phyloP scores from a whole-genome alignment of 2,797 vertebrate species.

The Pipistrellus pygmaeus region DNA sequence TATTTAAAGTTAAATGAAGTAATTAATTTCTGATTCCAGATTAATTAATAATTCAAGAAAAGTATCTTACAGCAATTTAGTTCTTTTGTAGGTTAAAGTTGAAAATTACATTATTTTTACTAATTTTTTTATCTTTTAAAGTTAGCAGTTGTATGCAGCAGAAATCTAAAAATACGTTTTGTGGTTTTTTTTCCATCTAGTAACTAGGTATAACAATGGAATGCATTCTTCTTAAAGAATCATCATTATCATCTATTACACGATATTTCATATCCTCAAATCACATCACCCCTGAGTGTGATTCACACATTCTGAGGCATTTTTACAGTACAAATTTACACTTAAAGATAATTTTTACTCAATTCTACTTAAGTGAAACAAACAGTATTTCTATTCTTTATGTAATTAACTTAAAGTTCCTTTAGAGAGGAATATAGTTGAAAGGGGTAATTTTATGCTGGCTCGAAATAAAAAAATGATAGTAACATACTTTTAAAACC shows the following conservation, averaged over 20 bases:
- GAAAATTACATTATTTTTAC: constrained; percentile 45
- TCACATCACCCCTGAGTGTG: neutral
- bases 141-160: neutral
- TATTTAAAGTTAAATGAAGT: neutral
- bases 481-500: neutral
- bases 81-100: neutral
- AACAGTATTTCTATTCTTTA: neutral
- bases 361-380: neutral
- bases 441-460: constrained; percentile 1
- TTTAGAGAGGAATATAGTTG: neutral
- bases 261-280: neutral
- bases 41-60: constrained; percentile 28
- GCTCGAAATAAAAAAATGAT: neutral
- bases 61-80: neutral
- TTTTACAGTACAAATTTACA: neutral
- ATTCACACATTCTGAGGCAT: neutral
- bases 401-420: neutral
- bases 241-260: neutral
- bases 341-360: neutral
- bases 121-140: constrained; percentile 28
- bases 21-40: neutral
- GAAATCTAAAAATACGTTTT: neutral
- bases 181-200: neutral
- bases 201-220: neutral
- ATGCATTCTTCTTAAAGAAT: neutral